A percentile compares a stretch with the other conserved stretches of the same genome.
Conservation (phyloP, 2,888 invertebrate genomes). For the Phyllotreta cruciferae region DNA sequence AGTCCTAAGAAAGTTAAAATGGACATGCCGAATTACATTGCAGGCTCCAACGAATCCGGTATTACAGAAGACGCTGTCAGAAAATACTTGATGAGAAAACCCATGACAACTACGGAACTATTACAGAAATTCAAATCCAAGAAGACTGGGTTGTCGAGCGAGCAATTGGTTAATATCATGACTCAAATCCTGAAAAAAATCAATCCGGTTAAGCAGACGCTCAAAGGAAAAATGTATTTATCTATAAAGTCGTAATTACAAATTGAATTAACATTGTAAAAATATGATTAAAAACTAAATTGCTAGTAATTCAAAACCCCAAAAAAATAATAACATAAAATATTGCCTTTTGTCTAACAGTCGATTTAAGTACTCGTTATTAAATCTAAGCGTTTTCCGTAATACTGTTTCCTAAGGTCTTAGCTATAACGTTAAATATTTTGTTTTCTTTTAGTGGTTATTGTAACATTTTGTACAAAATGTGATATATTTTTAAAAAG, state of each 20-base stretch:
- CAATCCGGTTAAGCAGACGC: constrained; percentile 89
- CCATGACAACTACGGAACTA: constrained; percentile 96
- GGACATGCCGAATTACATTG: constrained; percentile 62
- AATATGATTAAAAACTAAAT: constrained; percentile 1
- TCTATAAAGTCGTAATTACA: constrained; percentile 74
- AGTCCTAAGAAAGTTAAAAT: constrained; percentile 65
- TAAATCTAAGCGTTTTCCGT: too few relatives aligned
- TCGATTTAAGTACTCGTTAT: too few relatives aligned
- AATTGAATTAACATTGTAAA: not conserved
- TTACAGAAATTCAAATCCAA: constrained; percentile 95
- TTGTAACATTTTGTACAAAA: too few relatives aligned
- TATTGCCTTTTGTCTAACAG: too few relatives aligned
- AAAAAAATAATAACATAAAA: not conserved
- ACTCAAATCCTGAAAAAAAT: constrained; percentile 94
- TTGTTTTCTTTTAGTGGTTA: too few relatives aligned
- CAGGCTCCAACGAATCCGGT: constrained; percentile 78
- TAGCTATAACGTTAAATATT: too few relatives aligned
- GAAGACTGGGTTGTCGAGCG: constrained; percentile 87
- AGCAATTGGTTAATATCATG: constrained; percentile 91
- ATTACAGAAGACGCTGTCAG: constrained; percentile 95
- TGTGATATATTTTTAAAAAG: too few relatives aligned
- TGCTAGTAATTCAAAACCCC: not conserved
- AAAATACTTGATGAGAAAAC: constrained; percentile 93
- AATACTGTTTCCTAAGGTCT: too few relatives aligned
- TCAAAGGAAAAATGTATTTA: constrained; percentile 94